Conservation (phyloP, 2,888 invertebrate genomes). For the Scaptomyza reducta region DNA sequence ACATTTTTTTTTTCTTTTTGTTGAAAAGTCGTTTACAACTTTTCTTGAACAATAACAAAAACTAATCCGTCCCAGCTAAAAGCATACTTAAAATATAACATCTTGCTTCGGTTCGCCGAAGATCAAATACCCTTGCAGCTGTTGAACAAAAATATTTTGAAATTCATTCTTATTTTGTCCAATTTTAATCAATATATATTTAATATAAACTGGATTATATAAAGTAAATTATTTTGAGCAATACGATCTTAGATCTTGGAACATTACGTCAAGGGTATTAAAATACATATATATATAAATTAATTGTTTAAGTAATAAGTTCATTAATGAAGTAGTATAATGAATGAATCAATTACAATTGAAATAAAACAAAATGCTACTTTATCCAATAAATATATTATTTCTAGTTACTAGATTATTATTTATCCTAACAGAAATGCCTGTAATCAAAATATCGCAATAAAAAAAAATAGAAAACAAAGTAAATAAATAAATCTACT, state of each 20-base stretch:
- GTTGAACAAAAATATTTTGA: neutral
- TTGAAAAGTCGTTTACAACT: conserved; percentile 22
- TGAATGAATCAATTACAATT: conserved; percentile 9
- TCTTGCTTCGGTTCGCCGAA: conserved; percentile 15
- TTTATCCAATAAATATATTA: neutral
- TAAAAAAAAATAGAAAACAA: conserved; percentile 14
- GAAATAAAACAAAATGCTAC: conserved; percentile 12
- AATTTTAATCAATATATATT: neutral
- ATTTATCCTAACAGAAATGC: conserved; percentile 35
- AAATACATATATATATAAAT: conserved; percentile 3
- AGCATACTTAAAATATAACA: conserved; percentile 13
- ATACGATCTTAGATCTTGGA: neutral
- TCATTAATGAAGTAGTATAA: conserved; percentile 6
- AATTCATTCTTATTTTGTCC: neutral
- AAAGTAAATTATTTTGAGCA: neutral
- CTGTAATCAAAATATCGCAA: conserved; percentile 31
- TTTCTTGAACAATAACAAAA: conserved; percentile 11
- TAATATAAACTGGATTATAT: neutral
- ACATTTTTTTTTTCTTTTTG: neutral
- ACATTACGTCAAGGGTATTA: conserved; percentile 1
- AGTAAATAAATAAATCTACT: conserved; percentile 43
- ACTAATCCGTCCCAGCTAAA: conserved; percentile 34
- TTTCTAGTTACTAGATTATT: conserved; percentile 28
- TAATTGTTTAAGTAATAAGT: conserved; percentile 9
- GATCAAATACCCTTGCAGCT: conserved; percentile 12